Evolutionary conservation across 2,797 vertebrate species (phyloP).

Genomic region (Lycodopsis pacificus): DNA sequence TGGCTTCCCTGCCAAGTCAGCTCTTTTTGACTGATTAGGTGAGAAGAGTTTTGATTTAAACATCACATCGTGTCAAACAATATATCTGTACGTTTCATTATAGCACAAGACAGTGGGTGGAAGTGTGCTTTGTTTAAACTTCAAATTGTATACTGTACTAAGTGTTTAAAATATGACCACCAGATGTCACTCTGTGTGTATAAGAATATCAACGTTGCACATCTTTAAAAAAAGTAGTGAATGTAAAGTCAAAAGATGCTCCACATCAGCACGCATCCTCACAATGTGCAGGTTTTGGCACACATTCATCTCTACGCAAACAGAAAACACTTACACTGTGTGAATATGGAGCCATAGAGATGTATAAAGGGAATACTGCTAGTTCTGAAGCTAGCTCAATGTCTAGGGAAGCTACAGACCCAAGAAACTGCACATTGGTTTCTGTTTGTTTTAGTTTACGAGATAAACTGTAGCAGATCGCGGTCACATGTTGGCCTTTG

Average conservation of each 20-base stretch:
- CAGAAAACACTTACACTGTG: neutral
- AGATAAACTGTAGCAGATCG: neutral
- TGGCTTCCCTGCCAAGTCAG: constrained; percentile 1
- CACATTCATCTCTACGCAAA: rapidly evolving
- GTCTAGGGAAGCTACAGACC: neutral
- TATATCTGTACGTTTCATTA: neutral
- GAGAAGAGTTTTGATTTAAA: constrained; percentile 1
- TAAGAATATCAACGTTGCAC: constrained; percentile 26
- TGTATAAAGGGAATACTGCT: neutral
- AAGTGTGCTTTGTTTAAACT: neutral
- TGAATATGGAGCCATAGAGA: neutral
- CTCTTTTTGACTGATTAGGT: constrained; percentile 10
- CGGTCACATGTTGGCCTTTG: neutral
- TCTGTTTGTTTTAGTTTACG: neutral
- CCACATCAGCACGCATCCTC: neutral
- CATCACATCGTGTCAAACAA: neutral
- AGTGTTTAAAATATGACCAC: constrained; percentile 31
- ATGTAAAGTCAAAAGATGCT: neutral
- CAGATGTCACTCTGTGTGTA: constrained; percentile 52
- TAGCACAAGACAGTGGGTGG: neutral
- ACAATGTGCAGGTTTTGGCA: rapidly evolving
- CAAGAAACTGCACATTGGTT: constrained; percentile 8
- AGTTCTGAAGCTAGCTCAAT: constrained; percentile 14
- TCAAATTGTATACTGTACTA: neutral
- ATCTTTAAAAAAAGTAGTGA: constrained; percentile 18